Percentiles rank a stretch among this genome's conserved stretches.
These are phyloP conservation scores for Dolichotis patagonum DNA, from an alignment of 2,113 vertebrate genomes.

Conservation along the genomic window DNA sequence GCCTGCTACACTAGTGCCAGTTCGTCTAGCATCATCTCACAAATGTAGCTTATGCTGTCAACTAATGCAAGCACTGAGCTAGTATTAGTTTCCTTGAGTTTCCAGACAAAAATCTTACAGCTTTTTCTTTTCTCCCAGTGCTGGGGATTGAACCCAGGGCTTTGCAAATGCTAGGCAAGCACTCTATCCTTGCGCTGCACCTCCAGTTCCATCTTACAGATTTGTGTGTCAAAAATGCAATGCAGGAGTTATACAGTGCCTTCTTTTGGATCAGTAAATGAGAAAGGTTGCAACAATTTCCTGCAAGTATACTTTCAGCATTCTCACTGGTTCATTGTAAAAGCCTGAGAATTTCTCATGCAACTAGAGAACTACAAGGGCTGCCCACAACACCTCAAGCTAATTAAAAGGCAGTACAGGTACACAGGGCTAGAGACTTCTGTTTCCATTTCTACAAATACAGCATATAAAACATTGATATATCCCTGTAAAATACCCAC, in stretches of 20 bases:
- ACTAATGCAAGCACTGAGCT: background rate
- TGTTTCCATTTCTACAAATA: background rate
- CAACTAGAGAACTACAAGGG: background rate
- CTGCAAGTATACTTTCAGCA: background rate
- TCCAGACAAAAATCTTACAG: background rate
- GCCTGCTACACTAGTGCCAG: accelerated
- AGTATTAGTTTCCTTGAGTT: accelerated
- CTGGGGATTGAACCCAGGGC: background rate
- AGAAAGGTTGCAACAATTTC: background rate
- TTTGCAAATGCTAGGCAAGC: background rate
- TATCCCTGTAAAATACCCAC: background rate
- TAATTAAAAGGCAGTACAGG: background rate
- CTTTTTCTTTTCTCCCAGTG: background rate
- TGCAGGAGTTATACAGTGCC: accelerated
- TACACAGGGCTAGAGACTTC: background rate
- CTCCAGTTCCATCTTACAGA: background rate
- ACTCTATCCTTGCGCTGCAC: background rate
- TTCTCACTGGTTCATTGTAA: background rate
- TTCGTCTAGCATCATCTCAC: accelerated
- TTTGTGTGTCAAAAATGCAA: background rate
- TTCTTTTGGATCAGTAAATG: background rate
- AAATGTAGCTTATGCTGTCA: background rate
- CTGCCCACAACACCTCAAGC: background rate
- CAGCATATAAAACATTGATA: background rate
- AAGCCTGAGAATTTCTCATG: background rate